Conservation (phyloP, 2,797 vertebrate genomes). For the Novumbra hubbsi region DNA sequence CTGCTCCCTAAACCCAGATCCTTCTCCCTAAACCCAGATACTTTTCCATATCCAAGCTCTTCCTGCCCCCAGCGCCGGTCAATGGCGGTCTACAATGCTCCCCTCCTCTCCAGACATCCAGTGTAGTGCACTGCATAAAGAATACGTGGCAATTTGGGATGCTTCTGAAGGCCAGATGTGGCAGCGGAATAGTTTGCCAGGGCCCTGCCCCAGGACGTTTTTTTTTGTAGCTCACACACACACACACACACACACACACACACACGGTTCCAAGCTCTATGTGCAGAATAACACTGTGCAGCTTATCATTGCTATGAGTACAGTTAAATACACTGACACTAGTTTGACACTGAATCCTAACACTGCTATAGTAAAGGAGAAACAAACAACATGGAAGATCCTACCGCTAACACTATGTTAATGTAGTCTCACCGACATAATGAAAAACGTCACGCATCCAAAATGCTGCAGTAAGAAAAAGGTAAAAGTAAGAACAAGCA, state of each 20-base stretch:
- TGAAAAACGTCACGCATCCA: not conserved
- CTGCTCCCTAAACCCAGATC: too few relatives aligned
- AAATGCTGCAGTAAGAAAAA: constrained; percentile 25
- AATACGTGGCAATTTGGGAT: not conserved
- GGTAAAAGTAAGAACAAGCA: constrained; percentile 5
- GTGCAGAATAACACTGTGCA: not conserved
- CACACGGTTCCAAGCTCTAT: not conserved
- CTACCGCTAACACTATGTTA: not conserved
- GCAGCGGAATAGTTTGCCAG: constrained; percentile 9
- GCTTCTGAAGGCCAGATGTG: constrained; percentile 6
- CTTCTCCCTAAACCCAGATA: not conserved
- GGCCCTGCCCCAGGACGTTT: not conserved
- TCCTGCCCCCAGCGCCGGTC: not conserved
- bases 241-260: constrained; percentile 5
- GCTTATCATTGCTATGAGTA: too few relatives aligned
- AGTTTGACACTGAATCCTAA: not conserved
- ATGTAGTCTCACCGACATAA: constrained; percentile 27
- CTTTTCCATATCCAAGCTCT: not conserved
- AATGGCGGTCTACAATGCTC: not conserved
- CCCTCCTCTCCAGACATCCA: not conserved
- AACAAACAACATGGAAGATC: not conserved
- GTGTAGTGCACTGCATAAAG: not conserved
- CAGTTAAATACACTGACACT: not conserved
- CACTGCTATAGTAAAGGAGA: constrained; percentile 5
- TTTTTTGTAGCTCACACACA: not conserved